Evolutionary conservation across 2,113 vertebrate genomes (phyloP).

Genomic region (Crotalus horridus): DNA sequence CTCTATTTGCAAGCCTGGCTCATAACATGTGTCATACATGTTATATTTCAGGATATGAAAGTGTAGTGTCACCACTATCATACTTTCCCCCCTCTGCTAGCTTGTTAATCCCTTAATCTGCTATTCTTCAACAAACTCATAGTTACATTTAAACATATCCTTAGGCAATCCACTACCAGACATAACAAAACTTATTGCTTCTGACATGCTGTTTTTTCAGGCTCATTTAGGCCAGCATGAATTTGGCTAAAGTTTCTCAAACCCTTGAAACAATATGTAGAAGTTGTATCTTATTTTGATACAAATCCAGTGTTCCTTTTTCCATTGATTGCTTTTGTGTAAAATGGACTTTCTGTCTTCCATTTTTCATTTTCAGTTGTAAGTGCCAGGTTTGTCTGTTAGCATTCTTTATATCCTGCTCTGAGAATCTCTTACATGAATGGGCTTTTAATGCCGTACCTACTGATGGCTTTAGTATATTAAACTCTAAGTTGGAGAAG

Average conservation of each 20-base stretch:
- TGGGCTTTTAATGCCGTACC: not conserved
- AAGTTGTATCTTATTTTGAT: not conserved
- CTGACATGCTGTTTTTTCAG: not conserved
- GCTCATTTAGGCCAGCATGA: not conserved
- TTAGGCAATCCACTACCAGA: not conserved
- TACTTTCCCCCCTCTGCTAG: not conserved
- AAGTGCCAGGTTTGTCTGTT: not conserved
- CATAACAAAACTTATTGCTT: not conserved
- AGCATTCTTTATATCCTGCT: not conserved
- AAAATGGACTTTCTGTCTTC: not conserved
- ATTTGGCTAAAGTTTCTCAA: not conserved
- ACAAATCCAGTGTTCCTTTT: not conserved
- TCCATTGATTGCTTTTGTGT: not conserved
- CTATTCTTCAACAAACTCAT: not conserved
- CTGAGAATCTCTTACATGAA: not conserved
- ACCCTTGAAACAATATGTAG: not conserved
- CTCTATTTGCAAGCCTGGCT: not conserved
- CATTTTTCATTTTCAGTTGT: not conserved
- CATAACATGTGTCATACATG: not conserved
- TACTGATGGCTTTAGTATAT: too few relatives aligned
- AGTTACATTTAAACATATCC: not conserved
- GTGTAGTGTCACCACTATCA: not conserved
- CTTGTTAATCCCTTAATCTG: not conserved
- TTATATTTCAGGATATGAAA: not conserved
- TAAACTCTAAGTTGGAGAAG: not conserved